phyloP scores from a whole-genome alignment of 2,888 invertebrate genomes.

The Drosophila greeni region DNA sequence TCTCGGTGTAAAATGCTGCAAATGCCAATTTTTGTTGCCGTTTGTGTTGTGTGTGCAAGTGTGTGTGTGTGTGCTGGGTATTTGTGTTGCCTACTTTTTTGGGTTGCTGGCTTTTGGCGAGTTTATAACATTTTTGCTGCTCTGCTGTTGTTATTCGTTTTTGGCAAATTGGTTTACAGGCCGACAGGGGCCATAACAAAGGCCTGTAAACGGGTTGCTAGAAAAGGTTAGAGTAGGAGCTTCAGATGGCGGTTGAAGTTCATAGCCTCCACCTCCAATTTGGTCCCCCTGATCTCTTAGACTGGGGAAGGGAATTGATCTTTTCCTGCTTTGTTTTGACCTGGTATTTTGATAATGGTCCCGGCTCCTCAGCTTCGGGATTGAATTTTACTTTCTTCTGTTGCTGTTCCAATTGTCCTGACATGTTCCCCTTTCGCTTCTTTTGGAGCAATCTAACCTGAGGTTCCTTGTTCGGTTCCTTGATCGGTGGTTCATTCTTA shows the following conservation, averaged over 20 bases:
- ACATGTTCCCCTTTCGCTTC: no score
- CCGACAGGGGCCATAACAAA: conserved; percentile 5
- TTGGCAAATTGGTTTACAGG: conserved; percentile 49
- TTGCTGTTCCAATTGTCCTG: no score
- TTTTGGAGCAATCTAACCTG: no score
- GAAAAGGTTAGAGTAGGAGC: not conserved
- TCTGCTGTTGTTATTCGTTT: conserved; percentile 28
- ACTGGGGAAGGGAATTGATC: no score
- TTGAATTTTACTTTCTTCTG: no score
- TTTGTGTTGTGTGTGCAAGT: conserved; percentile 16
- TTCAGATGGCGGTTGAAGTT: not conserved
- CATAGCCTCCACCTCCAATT: no score
- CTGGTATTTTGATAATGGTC: no score
- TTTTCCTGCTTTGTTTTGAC: no score
- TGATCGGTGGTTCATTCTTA: no score
- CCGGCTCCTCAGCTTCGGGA: no score
- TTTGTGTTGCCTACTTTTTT: conserved; percentile 21
- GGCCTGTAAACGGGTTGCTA: not conserved
- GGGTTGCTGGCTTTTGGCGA: conserved; percentile 22
- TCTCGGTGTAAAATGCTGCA: conserved; percentile 13
- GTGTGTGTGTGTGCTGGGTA: not conserved
- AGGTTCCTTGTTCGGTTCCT: no score
- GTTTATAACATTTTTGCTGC: conserved; percentile 29
- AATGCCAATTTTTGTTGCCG: conserved; percentile 36
- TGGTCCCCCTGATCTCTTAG: no score